Conservation (phyloP, 2,113 vertebrate genomes). For the Neoarius graeffei region DNA sequence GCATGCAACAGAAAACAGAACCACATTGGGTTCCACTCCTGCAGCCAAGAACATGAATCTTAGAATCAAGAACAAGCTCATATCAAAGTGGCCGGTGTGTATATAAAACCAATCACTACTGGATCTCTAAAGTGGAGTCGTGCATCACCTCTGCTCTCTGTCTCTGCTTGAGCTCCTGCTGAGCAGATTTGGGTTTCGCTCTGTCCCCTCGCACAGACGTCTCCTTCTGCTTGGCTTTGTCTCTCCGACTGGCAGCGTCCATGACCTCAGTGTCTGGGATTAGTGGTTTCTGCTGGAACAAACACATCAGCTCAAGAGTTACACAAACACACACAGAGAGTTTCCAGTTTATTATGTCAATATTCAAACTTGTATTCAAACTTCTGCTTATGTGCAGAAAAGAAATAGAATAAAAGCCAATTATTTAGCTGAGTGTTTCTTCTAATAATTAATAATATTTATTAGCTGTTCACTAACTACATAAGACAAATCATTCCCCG, state of each 20-base stretch:
- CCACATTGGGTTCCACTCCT: too few species aligned
- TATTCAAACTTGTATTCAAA: neutral
- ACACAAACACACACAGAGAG: neutral
- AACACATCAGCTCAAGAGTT: neutral
- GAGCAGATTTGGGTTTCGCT: slow-evolving; percentile 85
- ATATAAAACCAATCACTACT: too few species aligned
- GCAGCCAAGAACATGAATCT: too few species aligned
- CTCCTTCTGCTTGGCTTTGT: slow-evolving; percentile 83
- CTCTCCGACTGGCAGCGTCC: slow-evolving; percentile 83
- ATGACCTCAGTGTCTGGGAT: slow-evolving; percentile 60
- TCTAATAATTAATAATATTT: neutral
- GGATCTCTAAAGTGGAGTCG: neutral
- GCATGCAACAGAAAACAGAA: too few species aligned
- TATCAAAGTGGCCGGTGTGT: too few species aligned
- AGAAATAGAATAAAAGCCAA: neutral
- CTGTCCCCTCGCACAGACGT: slow-evolving; percentile 83
- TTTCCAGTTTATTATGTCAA: neutral
- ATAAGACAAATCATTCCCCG: neutral
- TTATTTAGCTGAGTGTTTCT: neutral
- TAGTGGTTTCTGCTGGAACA: neutral
- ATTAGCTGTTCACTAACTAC: neutral
- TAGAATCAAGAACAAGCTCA: too few species aligned
- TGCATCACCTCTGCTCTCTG: slow-evolving; percentile 86
- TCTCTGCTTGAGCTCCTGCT: slow-evolving; percentile 91
- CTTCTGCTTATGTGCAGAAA: neutral